Base-by-base conservation (phyloP, 2,888 invertebrate genomes). In the Pseudococcus jackbeardsleyi region DNA sequence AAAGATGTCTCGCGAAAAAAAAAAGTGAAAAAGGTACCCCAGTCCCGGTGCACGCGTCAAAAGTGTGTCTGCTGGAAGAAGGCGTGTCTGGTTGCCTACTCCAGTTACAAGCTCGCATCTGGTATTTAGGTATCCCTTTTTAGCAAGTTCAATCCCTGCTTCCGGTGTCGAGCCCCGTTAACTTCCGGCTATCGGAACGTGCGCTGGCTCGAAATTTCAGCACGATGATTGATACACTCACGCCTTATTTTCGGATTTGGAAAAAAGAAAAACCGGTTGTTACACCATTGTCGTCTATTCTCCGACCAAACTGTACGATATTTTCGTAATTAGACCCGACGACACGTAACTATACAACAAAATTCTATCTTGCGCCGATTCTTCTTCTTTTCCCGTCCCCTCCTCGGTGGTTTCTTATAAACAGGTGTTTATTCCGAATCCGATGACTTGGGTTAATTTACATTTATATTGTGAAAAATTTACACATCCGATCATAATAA, bases 41-140 rank as follows among this genome's bases (percentile, higher is more conserved):
- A 7, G 19, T 46, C 15, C 22, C 39, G 15, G 19, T 46, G 84
- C 86, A 86, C 86, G 64, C 86, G 86, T 64, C 64, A 64, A 59
- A 86, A 64, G 64, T 39, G 86, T 86, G 86, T 86, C 64, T 68
- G n/a, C 64, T 86, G 86, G 86, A 86, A 86, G 86, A 86, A 64
- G 86, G 86, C 86, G 86, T 64, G 86, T 86, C 64, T 68, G 86
- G 86, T 86, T 86, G 86, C 86, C 68, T 86, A 86, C 86, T 68
- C 86, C 42, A 42, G 86, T 86, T 86, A 85, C 85, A 85, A 50
- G 84, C 50, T 68, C 42, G n/a, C 68, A 86, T 86, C 86, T 86
- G 86, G 68, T 64, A 59, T 86, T 26, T 26, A 19, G 46, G 54
- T 42, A 86, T 86, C 86, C 86, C 68, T 86, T 85, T 54, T 64